Evolutionary conservation across 2,797 vertebrate species (phyloP).

Genomic region (Cetoscarus ocellatus): DNA sequence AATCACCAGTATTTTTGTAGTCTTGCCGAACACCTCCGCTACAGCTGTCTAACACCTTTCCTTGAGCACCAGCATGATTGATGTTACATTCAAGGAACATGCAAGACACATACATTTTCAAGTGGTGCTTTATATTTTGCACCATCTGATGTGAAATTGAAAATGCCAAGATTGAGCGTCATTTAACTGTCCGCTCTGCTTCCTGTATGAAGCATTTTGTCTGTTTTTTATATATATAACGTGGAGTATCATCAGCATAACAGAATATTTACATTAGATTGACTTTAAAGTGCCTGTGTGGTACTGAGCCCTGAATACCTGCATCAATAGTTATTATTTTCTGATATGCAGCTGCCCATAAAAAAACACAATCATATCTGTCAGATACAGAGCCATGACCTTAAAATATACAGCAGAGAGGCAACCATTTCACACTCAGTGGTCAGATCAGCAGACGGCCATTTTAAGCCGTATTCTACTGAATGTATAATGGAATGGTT

Average conservation of each 20-base stretch:
- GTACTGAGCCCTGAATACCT: neutral
- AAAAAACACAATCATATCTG: neutral
- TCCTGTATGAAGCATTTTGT: neutral
- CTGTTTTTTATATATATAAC: neutral
- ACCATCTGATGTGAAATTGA: constrained; percentile 3
- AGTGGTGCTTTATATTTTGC: constrained; percentile 10
- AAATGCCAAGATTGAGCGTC: constrained; percentile 11
- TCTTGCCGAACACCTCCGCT: constrained; percentile 34
- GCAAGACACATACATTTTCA: constrained; percentile 20
- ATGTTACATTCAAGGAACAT: constrained; percentile 23
- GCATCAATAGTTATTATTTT: constrained; percentile 8
- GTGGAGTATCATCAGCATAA: constrained; percentile 2
- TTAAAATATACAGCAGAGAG: constrained; percentile 3
- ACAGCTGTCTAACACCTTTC: constrained; percentile 51
- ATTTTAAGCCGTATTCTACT: no score
- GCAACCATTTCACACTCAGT: neutral
- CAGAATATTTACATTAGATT: neutral
- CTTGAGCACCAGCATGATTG: constrained; percentile 1
- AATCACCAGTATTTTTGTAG: constrained; percentile 36
- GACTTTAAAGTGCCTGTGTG: neutral
- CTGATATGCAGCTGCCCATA: neutral
- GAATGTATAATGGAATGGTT: no score
- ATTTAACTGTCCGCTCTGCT: neutral
- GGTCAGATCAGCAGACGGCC: neutral
- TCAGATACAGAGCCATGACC: neutral